Evolutionary conservation across 2,888 invertebrate species (phyloP).

Genomic region (Watsonalla binaria): DNA sequence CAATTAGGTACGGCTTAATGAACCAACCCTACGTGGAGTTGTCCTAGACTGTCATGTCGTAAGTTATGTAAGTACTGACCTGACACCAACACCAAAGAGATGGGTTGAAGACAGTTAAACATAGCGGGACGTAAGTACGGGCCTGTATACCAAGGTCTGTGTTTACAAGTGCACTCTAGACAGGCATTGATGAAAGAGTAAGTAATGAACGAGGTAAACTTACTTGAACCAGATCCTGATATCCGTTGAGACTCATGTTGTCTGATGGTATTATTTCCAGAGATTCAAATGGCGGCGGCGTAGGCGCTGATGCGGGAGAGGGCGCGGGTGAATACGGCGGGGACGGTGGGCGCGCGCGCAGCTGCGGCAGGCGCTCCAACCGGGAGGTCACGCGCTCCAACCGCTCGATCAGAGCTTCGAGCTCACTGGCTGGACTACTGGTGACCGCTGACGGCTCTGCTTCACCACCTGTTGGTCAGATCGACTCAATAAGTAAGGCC

Average conservation of each 20-base stretch:
- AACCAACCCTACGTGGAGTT: too few relatives aligned
- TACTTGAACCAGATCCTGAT: conserved; percentile 83
- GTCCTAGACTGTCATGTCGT: too few relatives aligned
- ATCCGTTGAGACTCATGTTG: conserved; percentile 87
- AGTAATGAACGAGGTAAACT: conserved; percentile 5
- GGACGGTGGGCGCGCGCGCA: conserved; percentile 45
- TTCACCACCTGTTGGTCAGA: conserved; percentile 61
- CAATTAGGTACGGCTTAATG: too few relatives aligned
- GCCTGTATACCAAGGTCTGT: too few relatives aligned
- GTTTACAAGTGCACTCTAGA: too few relatives aligned
- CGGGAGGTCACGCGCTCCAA: conserved; percentile 86
- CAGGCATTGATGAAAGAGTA: conserved; percentile 1
- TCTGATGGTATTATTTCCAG: conserved; percentile 28
- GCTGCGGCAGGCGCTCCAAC: conserved; percentile 78
- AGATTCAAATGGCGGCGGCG: conserved; percentile 34
- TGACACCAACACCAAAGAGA: conserved; percentile 68
- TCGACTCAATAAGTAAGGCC: neutral
- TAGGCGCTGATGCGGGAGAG: conserved; percentile 36
- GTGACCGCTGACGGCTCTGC: conserved; percentile 60
- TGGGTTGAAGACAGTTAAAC: too few relatives aligned
- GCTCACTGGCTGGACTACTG: conserved; percentile 73
- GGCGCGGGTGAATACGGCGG: conserved; percentile 50
- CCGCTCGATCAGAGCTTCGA: conserved; percentile 84
- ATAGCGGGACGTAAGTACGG: too few relatives aligned
- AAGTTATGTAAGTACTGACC: conserved; percentile 63